Base-by-base conservation (phyloP, 2,113 vertebrate genomes). In the Panthera uncia region DNA sequence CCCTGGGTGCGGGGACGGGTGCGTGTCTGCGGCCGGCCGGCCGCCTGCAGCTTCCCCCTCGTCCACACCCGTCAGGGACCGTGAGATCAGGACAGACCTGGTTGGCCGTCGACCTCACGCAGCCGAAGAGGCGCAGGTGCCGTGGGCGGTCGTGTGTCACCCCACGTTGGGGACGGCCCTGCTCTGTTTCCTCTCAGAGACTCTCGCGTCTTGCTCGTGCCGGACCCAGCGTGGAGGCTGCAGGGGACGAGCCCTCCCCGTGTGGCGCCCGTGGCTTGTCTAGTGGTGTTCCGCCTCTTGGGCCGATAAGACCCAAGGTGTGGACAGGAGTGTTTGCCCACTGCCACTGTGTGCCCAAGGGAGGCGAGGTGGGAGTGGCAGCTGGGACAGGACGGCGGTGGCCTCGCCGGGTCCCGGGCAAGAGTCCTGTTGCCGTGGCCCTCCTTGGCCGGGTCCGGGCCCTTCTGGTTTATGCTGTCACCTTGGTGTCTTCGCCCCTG, bases 391-490 rank as follows among this genome's bases (percentile, higher is more conserved):
- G 25, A 14, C 5, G 25, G 27, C 3, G 14, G 57, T 82, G 66
- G 79, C 69, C 80, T 89, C 48, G 27, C 61, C 27, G 7, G 48
- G 33, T 88, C 45, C 36, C 4, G 15, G 69, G n/a, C 33, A 31
- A 36, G 41, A 66, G 14, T 2, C 88, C 15, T 90, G 63, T n/a
- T 41, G 45, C n/a, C 0, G 16, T 8, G 57, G 63, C 12, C 19
- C 25, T 65, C 33, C 27, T 29, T 33, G 27, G 57, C 66, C 5
- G 18, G 31, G 11, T n/a, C 23, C 21, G 11, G 41, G 36, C 55
- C 38, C 19, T 52, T 11, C 50, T 41, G 1, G 1, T n/a, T 25
- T 66, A 57, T 14, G 12, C 48, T 5, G 1, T 84, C 27, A 0
- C 38, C n/a, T 23, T 1, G 0, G 11, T 4, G 50, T 41, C 48